Percentiles rank a stretch among this genome's conserved stretches.
Conservation (phyloP, 2,113 vertebrate genomes). For the Tragelaphus buxtoni region DNA sequence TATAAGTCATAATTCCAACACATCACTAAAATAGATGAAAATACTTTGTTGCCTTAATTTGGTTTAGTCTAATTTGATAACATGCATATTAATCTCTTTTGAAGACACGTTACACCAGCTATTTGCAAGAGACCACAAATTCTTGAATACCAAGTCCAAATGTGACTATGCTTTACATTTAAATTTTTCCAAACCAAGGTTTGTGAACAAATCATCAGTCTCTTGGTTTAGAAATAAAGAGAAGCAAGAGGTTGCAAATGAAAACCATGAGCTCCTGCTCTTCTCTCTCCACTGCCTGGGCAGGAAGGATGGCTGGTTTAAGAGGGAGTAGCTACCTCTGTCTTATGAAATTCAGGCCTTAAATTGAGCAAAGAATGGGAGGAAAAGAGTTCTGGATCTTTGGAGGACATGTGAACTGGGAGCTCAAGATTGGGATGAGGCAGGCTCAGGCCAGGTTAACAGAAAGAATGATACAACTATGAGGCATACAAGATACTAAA, state of each 20-base stretch:
- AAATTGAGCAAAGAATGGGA: not conserved
- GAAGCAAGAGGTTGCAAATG: not conserved
- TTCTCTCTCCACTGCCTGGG: not conserved
- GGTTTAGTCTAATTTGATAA: not conserved
- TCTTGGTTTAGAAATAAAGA: slow-evolving; percentile 10
- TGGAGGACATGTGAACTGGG: not conserved
- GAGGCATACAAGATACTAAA: not conserved
- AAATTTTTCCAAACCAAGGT: slow-evolving; percentile 12
- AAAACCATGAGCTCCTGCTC: not conserved
- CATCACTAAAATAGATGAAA: not conserved
- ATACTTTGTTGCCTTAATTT: not conserved
- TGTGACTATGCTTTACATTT: not conserved
- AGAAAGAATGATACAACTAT: not conserved
- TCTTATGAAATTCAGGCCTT: not conserved
- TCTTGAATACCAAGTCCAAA: not conserved
- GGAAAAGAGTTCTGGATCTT: not conserved
- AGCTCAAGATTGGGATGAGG: not conserved
- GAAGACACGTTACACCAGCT: not conserved
- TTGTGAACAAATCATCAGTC: not conserved
- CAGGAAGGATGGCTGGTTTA: not conserved
- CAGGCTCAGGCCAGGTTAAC: not conserved
- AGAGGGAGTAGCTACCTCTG: not conserved
- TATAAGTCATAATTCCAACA: not conserved
- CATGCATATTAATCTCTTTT: not conserved
- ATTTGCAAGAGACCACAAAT: not conserved